Base-by-base conservation (phyloP, 2,113 vertebrate genomes). In the Sander lucioperca region DNA sequence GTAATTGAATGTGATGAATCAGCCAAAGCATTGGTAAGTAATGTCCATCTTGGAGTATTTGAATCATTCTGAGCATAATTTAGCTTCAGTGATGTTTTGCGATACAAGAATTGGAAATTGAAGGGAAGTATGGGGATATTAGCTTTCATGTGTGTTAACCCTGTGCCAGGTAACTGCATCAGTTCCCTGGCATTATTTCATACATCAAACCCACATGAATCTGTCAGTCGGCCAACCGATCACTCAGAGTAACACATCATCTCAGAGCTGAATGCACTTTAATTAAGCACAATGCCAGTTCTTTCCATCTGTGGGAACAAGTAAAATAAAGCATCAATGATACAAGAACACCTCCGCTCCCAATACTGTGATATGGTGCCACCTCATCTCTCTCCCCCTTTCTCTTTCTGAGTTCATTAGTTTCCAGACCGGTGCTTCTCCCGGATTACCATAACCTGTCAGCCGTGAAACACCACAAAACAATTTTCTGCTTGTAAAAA, bases 381-480 rank as follows among this genome's bases (percentile, higher is more conserved):
- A 96, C 96, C 97, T 96, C 86, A 78, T 86, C 86, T 82, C 86
- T 72, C 77, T 77, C 62, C 57, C 76, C 87, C 86, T 71, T 92
- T 93, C 95, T 96, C 95, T 94, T 95, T 96, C 96, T 93, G 95
- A 96, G 96, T 97, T 97, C 96, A 97, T 95, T 96, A 94, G 92
- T 98, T 97, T 96, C 96, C 95, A 96, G 96, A 94, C 95, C 94
- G 95, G 96, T 96, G 97, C 97, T 95, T 96, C 96, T 94, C 92
- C 95, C 93, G 96, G 96, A 98, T 98, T 97, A 97, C 94, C 95
- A 96, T 96, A 96, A 96, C 97, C 96, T 94, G 96, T 96, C 96
- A 96, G 94, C 94, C 95, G 94, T 97, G 94, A 95, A 95, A 97
- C 95, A 93, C 93, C 94, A 92, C 96, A 94, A 96, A 95, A 95